Evolutionary conservation across 2,113 vertebrate genomes (phyloP).

Genomic region (Felis chaus): DNA sequence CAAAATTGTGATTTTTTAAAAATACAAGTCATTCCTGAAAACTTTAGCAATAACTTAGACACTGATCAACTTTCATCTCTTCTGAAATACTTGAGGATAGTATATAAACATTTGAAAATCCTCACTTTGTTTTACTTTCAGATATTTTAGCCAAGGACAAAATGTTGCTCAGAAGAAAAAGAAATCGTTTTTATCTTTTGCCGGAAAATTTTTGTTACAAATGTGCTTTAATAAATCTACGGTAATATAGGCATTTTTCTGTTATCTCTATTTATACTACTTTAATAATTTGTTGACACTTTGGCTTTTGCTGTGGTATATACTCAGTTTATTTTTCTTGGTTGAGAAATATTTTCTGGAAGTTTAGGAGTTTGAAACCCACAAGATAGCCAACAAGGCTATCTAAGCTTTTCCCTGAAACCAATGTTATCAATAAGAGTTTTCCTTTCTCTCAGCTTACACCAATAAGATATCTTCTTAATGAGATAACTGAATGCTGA

Average conservation of each 20-base stretch:
- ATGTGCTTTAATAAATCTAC: background rate
- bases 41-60: background rate
- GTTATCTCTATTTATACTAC: background rate
- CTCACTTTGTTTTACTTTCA: background rate
- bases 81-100: background rate
- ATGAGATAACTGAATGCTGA: background rate
- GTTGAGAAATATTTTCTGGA: background rate
- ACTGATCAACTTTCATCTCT: background rate
- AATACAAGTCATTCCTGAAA: background rate
- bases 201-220: background rate
- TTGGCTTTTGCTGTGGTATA: background rate
- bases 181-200: background rate
- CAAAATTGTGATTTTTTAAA: background rate
- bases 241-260: background rate
- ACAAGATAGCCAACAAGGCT: background rate
- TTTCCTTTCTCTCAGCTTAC: background rate
- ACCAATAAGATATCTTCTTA: background rate
- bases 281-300: background rate
- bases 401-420: background rate
- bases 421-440: background rate
- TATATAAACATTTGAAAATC: background rate
- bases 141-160: background rate
- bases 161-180: background rate
- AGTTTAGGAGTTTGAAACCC: background rate
- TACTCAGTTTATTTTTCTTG: background rate